phyloP scores from a whole-genome alignment of 2,888 invertebrate genomes.

The Tachina grossa region DNA sequence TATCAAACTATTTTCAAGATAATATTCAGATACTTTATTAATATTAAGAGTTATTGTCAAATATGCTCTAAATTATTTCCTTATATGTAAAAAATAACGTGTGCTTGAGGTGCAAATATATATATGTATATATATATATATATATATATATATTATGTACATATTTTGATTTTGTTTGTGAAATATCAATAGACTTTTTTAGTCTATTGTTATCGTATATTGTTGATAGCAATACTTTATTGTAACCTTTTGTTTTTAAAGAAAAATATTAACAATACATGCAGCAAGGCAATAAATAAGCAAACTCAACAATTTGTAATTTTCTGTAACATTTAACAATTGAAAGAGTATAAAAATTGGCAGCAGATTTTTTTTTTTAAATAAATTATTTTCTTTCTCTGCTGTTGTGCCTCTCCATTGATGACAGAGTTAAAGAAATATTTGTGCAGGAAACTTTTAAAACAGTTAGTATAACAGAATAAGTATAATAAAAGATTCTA shows the following conservation, averaged over 20 bases:
- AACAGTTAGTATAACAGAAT: no score
- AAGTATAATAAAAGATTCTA: not conserved
- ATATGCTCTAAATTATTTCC: no score
- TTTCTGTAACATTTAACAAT: not conserved
- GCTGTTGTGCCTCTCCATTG: no score
- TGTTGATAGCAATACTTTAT: conserved; percentile 12
- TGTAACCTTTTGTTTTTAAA: not conserved
- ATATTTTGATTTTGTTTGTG: no score
- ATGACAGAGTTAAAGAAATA: not conserved
- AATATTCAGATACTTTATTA: no score
- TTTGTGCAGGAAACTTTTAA: not conserved
- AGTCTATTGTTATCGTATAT: not conserved
- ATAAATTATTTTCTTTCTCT: not conserved
- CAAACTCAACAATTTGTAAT: conserved; percentile 27
- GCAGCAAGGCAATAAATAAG: conserved; percentile 4
- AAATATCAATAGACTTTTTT: not conserved
- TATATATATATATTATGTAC: no score
- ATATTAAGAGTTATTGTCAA: no score
- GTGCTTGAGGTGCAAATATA: no score
- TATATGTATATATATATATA: no score
- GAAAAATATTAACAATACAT: not conserved
- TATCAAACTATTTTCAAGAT: no score
- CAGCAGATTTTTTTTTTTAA: not conserved
- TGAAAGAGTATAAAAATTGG: not conserved
- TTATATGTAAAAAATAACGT: no score